phyloP scores from a whole-genome alignment of 2,888 invertebrate genomes.

The Anthophora plumipes region DNA sequence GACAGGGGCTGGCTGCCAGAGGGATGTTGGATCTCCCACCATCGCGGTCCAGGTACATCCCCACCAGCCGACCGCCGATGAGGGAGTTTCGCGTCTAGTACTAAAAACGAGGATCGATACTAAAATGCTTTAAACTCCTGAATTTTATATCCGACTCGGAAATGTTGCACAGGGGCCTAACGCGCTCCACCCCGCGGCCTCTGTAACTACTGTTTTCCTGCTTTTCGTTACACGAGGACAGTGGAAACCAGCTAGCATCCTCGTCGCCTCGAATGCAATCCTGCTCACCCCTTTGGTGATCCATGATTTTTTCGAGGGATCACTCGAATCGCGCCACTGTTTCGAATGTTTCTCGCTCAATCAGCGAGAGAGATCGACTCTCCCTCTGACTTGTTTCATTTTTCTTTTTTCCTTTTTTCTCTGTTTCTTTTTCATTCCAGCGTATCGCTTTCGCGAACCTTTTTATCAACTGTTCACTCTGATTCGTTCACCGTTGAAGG shows the following conservation, averaged over 20 bases:
- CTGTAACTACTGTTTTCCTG: slow-evolving; percentile 28
- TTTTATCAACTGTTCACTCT: background rate
- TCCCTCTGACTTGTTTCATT: background rate
- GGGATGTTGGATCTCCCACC: slow-evolving; percentile 81
- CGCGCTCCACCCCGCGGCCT: slow-evolving; percentile 25
- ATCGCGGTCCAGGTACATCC: slow-evolving; percentile 78
- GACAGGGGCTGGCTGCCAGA: slow-evolving; percentile 68
- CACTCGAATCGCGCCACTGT: background rate
- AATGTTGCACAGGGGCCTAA: slow-evolving; percentile 41
- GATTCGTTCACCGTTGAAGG: background rate
- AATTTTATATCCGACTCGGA: slow-evolving; percentile 87
- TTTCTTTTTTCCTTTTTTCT: background rate
- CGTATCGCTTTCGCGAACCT: background rate
- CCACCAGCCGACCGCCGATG: slow-evolving; percentile 73
- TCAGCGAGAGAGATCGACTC: background rate
- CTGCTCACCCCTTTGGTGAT: background rate
- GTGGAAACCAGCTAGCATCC: slow-evolving; percentile 7
- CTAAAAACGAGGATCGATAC: slow-evolving; percentile 88
- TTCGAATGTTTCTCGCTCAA: background rate
- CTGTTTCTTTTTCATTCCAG: background rate
- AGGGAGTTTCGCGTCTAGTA: slow-evolving; percentile 84
- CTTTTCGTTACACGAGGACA: slow-evolving; percentile 57
- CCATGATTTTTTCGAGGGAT: background rate
- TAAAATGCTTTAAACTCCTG: slow-evolving; percentile 88
- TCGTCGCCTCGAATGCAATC: background rate